A percentile compares a stretch with the other conserved stretches of the same genome.
These are phyloP conservation scores for Panurus biarmicus DNA, from an alignment of 2,113 vertebrate species.

Conservation along the genomic window DNA sequence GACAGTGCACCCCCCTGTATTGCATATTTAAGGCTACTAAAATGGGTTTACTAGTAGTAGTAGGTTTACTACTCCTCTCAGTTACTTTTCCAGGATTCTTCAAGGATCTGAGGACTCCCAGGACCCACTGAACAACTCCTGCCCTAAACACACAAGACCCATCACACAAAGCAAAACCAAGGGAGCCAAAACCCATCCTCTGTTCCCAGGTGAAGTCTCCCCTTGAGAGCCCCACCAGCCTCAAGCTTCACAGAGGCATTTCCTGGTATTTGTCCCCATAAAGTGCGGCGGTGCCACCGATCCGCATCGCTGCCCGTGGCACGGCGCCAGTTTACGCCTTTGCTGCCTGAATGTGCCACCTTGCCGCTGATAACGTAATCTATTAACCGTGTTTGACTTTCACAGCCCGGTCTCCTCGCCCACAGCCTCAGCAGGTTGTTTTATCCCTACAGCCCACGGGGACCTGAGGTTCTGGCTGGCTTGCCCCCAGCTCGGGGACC, in stretches of 20 bases:
- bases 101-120: background rate
- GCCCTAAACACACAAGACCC: background rate
- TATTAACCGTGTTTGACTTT: background rate
- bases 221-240: accelerated
- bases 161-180: background rate
- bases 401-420: background rate
- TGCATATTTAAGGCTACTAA: background rate
- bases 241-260: background rate
- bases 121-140: background rate
- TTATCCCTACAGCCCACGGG: background rate
- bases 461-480: accelerated
- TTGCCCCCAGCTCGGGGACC: accelerated
- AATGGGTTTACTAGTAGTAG: background rate
- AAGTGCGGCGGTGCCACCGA: accelerated
- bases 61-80: background rate
- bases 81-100: background rate
- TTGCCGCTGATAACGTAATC: background rate
- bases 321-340: background rate
- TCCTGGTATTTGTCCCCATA: background rate
- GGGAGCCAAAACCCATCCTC: background rate
- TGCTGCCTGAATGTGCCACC: background rate
- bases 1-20: accelerated
- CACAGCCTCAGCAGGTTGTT: accelerated
- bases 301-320: background rate
- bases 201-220: background rate